Conservation (phyloP, 1,140 invertebrate genomes). For the Zaprionus capensis region DNA sequence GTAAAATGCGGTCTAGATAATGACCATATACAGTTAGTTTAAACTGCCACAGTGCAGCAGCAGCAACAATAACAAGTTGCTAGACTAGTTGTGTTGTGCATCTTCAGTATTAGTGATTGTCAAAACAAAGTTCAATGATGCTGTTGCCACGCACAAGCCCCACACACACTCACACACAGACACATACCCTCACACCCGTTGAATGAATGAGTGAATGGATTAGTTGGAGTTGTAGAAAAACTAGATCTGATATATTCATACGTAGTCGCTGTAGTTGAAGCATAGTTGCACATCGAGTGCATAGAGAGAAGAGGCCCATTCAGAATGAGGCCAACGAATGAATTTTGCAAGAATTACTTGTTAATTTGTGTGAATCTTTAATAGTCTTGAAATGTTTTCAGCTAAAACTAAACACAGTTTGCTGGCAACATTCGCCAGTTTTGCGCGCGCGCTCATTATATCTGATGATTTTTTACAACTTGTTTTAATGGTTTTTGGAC, state of each 20-base stretch:
- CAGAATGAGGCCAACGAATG: constrained; percentile 59
- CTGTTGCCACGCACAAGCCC: constrained; percentile 24
- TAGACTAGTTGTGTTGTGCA: constrained; percentile 29
- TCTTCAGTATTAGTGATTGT: constrained; percentile 42
- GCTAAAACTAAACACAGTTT: constrained; percentile 8
- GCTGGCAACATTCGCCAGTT: not conserved
- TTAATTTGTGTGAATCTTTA: constrained; percentile 30
- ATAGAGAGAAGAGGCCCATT: not conserved
- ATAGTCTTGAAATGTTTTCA: constrained; percentile 17
- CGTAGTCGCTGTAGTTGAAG: constrained; percentile 5
- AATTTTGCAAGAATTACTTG: constrained; percentile 64
- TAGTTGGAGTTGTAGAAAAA: constrained; percentile 18
- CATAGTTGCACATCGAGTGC: constrained; percentile 34
- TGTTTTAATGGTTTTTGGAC: constrained; percentile 44
- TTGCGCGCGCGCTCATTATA: constrained; percentile 32
- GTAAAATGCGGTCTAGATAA: constrained; percentile 68
- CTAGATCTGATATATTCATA: constrained; percentile 13
- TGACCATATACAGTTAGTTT: constrained; percentile 49
- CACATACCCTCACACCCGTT: not conserved
- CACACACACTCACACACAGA: not conserved
- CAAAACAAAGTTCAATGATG: constrained; percentile 73
- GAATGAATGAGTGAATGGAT: constrained; percentile 14
- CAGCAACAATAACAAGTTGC: constrained; percentile 17
- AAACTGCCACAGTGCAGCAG: constrained; percentile 23
- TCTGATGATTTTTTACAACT: constrained; percentile 44